These are phyloP conservation scores for Rallus limicola DNA, from an alignment of 2,113 vertebrate species.

Conservation along the genomic window DNA sequence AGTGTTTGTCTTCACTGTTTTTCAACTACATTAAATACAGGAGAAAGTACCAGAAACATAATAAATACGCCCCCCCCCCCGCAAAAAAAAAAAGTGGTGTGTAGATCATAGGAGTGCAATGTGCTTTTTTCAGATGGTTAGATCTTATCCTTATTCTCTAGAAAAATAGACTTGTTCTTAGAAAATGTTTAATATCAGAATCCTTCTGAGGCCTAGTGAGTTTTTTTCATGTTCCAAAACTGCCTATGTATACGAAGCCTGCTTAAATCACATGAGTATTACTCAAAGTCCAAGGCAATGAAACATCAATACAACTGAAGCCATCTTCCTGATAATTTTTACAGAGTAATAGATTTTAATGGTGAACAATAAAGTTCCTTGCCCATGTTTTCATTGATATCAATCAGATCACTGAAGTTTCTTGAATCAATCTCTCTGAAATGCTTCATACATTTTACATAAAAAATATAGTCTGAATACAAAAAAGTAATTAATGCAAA, in stretches of 20 bases:
- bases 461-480: rapidly evolving
- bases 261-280: not conserved
- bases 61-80: not conserved
- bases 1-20: not conserved
- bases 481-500: not conserved
- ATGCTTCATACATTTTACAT: not conserved
- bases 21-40: not conserved
- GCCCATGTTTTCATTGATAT: not conserved
- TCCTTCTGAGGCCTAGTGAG: not conserved
- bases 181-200: not conserved
- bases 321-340: not conserved
- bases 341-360: not conserved
- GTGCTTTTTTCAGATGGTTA: not conserved
- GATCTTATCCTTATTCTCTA: not conserved
- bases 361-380: not conserved
- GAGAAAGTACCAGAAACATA: not conserved
- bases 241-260: not conserved
- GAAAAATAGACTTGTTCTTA: not conserved
- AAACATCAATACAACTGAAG: not conserved
- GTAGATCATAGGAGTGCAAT: not conserved
- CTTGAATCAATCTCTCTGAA: not conserved
- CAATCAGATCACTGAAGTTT: not conserved
- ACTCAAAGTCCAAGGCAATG: not conserved
- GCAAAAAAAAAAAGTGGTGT: not conserved
- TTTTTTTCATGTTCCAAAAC: not conserved